Evolutionary conservation across 2,888 invertebrate genomes (phyloP).

Genomic region (Cremastinae sp.): DNA sequence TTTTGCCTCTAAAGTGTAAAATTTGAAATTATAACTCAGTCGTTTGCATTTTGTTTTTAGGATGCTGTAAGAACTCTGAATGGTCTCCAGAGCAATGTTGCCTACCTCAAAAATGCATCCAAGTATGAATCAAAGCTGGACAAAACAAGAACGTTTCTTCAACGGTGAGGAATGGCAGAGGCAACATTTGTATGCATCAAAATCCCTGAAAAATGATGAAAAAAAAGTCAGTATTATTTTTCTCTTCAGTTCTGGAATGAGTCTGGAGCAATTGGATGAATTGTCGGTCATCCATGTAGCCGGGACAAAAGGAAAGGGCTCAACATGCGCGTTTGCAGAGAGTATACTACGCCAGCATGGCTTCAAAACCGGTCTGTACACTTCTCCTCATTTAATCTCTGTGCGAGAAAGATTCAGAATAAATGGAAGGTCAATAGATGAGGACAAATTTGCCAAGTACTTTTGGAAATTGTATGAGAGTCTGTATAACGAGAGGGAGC

Average conservation of each 20-base stretch:
- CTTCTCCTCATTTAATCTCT: slow-evolving; percentile 96
- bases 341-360: slow-evolving; percentile 92
- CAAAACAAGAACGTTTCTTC: slow-evolving; percentile 83
- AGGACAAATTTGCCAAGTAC: slow-evolving; percentile 87
- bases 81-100: slow-evolving; percentile 87
- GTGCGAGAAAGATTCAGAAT: slow-evolving; percentile 96
- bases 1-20: background rate
- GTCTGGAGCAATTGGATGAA: slow-evolving; percentile 85
- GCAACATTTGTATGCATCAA: background rate
- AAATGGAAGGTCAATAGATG: slow-evolving; percentile 89
- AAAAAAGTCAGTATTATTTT: slow-evolving; percentile 2
- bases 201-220: background rate
- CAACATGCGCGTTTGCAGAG: slow-evolving; percentile 96
- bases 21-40: background rate
- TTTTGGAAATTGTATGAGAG: slow-evolving; percentile 91
- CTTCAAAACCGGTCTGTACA: slow-evolving; percentile 95
- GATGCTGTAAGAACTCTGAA: slow-evolving; percentile 87
- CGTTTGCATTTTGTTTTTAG: slow-evolving; percentile 80
- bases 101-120: slow-evolving; percentile 79
- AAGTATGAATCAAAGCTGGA: slow-evolving; percentile 70
- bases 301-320: slow-evolving; percentile 99
- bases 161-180: slow-evolving; percentile 71
- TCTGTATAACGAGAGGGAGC: slow-evolving; percentile 82
- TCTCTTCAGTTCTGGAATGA: slow-evolving; percentile 83
- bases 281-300: slow-evolving; percentile 96